Conservation (phyloP, 2,888 invertebrate species). For the Oxystoma pomonae region DNA sequence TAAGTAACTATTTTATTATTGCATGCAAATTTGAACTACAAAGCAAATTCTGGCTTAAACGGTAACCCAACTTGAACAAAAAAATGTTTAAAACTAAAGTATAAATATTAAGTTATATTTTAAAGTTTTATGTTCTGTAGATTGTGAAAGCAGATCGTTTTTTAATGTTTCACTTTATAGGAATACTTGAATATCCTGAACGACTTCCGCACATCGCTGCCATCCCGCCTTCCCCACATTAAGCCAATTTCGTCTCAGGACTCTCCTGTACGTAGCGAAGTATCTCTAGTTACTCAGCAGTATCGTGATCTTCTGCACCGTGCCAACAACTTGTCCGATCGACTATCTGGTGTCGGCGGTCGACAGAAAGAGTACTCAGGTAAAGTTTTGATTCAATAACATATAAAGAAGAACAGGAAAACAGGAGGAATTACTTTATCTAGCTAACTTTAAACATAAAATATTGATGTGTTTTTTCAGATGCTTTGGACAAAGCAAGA, state of each 20-base stretch:
- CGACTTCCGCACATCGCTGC: slow-evolving; percentile 81
- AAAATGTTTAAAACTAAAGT: no score
- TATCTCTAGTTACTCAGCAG: slow-evolving; percentile 71
- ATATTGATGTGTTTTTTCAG: no score
- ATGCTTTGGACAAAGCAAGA: slow-evolving; percentile 76
- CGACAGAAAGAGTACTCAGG: slow-evolving; percentile 68
- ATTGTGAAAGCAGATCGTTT: no score
- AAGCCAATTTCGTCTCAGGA: slow-evolving; percentile 65
- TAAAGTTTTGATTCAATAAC: no score
- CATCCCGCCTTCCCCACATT: slow-evolving; percentile 77
- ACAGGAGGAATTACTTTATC: no score
- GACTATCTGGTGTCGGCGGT: slow-evolving; percentile 73
- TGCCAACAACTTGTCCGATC: slow-evolving; percentile 79
- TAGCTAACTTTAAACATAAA: no score
- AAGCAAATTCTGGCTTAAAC: no score
- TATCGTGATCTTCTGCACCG: slow-evolving; percentile 79
- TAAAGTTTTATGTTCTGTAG: no score
- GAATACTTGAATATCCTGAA: slow-evolving; percentile 80
- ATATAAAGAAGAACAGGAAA: no score
- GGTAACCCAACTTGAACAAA: no score
- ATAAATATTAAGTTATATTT: no score
- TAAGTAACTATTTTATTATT: slow-evolving; percentile 40
- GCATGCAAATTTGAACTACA: no score
- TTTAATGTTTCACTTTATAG: slow-evolving; percentile 42
- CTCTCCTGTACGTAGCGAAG: slow-evolving; percentile 72